Evolutionary conservation across 2,797 vertebrate species (phyloP), one percentile per base, ranked within the genome.

Genomic region (Enteromius argenteus): DNA sequence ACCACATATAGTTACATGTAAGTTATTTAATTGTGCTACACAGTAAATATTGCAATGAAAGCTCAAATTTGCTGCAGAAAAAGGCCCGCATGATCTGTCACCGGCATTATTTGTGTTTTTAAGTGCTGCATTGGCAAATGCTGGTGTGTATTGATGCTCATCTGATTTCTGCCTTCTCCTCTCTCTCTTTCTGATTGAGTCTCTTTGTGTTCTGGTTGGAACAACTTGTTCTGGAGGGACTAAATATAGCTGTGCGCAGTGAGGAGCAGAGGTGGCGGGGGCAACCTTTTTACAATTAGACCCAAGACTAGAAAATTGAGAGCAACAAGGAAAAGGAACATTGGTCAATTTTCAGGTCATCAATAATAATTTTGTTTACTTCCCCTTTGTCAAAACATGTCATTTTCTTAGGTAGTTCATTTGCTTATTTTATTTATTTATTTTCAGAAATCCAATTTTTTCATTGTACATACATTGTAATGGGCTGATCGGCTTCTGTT

Each of bases 241-340:
- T 95, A 95, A 95, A 95, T 95, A 93, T 95, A 96, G 93, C 89
- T 72, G 89, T 90, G 91, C 91, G 89, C 90, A 90, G 93, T 91
- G 89, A 92, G 90, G 91, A 92, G 91, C 90, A 89, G 85, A 66
- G 64, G 81, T 84, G 79, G 81, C 56, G 72, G 69, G 53, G 56
- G 69, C 46, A 75, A 64, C 67, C 60, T 79, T 86, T 79, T 86
- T 64, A 87, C 94, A 94, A 94, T 94, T 95, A 94, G 87, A 93
- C 92, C 92, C 86, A 23, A 86, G 89, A 87, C 88, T 85, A 90
- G 90, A 90, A 90, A 88, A 86, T 91, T 69, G 80, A 88, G 83
- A 82, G 75, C 82, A 75, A 80, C 83, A 81, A 85, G 72, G 4
- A 49, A 76, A 83, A 51, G 8, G 84, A 81, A 84, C 68, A 79